phyloP scores from a whole-genome alignment of 1,140 invertebrate species.

The Pissodes strobi region DNA sequence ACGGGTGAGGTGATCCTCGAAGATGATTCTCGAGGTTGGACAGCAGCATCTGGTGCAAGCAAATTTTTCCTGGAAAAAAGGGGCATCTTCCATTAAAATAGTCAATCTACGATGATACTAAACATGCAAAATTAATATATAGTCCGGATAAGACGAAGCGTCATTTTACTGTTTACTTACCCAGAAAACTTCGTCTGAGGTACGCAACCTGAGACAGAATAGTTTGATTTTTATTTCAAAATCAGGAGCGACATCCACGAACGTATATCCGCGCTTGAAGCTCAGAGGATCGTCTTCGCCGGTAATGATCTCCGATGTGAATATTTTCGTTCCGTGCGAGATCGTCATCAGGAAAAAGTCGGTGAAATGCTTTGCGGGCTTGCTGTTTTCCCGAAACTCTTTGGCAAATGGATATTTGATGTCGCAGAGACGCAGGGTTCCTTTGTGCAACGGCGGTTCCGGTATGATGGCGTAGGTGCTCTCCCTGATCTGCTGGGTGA shows the following conservation, averaged over 20 bases:
- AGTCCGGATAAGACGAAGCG: background rate
- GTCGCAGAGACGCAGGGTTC: constrained; percentile 10
- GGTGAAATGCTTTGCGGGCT: background rate
- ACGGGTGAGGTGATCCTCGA: constrained; percentile 21
- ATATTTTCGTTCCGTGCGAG: constrained; percentile 14
- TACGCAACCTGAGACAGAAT: constrained; percentile 22
- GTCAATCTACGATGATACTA: background rate
- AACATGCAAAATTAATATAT: background rate
- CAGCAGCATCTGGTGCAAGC: constrained; percentile 11
- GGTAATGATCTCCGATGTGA: constrained; percentile 12
- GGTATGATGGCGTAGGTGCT: constrained; percentile 1
- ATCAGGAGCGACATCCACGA: constrained; percentile 15
- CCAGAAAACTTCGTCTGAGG: constrained; percentile 15
- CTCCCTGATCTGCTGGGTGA: constrained; percentile 22
- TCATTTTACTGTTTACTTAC: constrained; percentile 16
- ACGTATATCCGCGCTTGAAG: constrained; percentile 5
- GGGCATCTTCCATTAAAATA: background rate
- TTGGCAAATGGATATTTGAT: constrained; percentile 19
- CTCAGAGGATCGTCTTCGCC: background rate
- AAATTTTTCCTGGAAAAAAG: constrained; percentile 13
- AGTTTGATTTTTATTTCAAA: constrained; percentile 29
- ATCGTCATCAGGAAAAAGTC: constrained; percentile 22
- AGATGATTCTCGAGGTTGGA: constrained; percentile 23
- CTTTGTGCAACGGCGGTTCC: background rate
- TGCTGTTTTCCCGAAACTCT: no score